Evolutionary conservation across 2,797 vertebrate genomes (phyloP), one percentile per base, ranked within the genome.

Genomic region (Pseudotriccus pelzelni): DNA sequence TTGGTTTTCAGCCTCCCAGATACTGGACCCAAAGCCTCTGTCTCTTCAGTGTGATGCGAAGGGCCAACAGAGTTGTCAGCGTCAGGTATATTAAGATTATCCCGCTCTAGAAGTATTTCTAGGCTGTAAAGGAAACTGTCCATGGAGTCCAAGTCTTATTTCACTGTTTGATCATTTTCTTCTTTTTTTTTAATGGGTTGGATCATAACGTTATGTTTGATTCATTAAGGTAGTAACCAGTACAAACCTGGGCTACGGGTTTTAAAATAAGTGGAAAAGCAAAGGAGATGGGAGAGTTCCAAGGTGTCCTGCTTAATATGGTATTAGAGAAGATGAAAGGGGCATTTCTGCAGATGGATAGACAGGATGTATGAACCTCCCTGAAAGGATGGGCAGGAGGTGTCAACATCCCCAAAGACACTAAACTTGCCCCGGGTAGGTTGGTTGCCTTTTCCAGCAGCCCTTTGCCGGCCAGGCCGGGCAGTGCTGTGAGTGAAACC

Each of bases 401-500:
- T 47, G 14, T 10, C 43, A 17, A 4, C 30, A 12, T 30, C 41
- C 27, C 73, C 36, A 11, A 25, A 85, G 47, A 53, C 3, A 2
- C 70, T 70, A n/a, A 32, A 39, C 75, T 53, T 49, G 20, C 32
- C 37, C 7, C 9, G 3, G 19, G 18, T 12, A 12, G 47, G 8
- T 27, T 3, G 1, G 32, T 56, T 87, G 53, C 56, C 52, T 64
- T 64, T 59, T 86, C 34, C 34, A 86, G 79, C 67, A 46, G 39
- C 41, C 18, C 34, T 49, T 78, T 49, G 34, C 62, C 62, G 47
- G 73, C 75, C n/a, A 5, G 66, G 28, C 52, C 13, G 2, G 37
- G 34, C 7, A 0, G 1, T 19, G 55, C 14, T 21, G 2, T 2
- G 5, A 32, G 34, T 20, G 36, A 62, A 44, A 10, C 46, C 73